These are phyloP conservation scores for Syndactyla subalaris DNA, from an alignment of 2,797 vertebrate genomes.

Conservation along the genomic window DNA sequence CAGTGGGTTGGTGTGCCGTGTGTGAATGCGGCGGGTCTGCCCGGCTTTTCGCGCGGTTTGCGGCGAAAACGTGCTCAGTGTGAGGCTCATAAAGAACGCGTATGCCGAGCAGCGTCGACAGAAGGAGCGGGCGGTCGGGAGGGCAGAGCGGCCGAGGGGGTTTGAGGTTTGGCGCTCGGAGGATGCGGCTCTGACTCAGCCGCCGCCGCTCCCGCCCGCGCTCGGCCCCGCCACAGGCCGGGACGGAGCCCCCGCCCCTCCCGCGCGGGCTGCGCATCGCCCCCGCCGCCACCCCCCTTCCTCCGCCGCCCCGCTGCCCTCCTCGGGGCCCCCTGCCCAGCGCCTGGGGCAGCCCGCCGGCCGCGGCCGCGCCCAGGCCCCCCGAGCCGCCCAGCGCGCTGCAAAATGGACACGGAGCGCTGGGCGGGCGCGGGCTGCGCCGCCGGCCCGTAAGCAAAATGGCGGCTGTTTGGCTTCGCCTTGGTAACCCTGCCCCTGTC, in stretches of 20 bases:
- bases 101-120: not conserved
- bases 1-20: not conserved
- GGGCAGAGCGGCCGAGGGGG: not conserved
- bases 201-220: not conserved
- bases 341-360: constrained; percentile 9
- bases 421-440: not conserved
- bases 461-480: constrained; percentile 78
- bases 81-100: not conserved
- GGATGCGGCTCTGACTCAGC: constrained; percentile 39
- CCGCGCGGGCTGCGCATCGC: constrained; percentile 18
- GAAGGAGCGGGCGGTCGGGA: not conserved
- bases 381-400: not conserved
- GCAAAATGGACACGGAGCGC: constrained; percentile 53
- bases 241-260: constrained; percentile 23
- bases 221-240: not conserved
- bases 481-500: constrained; percentile 87
- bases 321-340: not conserved
- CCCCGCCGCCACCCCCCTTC: constrained; percentile 18
- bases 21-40: not conserved
- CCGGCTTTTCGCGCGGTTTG: not conserved
- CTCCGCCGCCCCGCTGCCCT: not conserved
- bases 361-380: constrained; percentile 21
- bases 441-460: constrained; percentile 80
- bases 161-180: not conserved
- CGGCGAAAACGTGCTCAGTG: not conserved